phyloP scores from a whole-genome alignment of 1,140 invertebrate species.

The Laodelphax striatellus region DNA sequence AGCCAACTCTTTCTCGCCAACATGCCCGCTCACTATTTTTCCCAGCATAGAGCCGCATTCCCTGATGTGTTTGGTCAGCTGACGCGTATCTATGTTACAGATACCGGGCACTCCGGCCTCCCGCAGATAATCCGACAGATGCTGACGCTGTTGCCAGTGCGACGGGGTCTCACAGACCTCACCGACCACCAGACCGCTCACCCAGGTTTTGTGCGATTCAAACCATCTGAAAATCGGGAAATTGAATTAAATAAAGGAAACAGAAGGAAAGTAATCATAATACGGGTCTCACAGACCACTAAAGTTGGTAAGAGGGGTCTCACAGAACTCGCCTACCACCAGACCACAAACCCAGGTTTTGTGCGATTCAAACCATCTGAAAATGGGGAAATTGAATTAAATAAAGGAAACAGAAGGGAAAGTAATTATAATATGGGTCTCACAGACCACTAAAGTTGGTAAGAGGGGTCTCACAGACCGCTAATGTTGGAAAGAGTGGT shows the following conservation, averaged over 20 bases:
- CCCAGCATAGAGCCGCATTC: slow-evolving; percentile 72
- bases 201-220: slow-evolving; percentile 87
- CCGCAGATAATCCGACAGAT: slow-evolving; percentile 73
- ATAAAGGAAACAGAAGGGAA: neutral
- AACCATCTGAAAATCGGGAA: slow-evolving; percentile 53
- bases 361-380: slow-evolving; percentile 81
- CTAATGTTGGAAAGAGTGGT: too few species aligned
- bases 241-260: too few species aligned
- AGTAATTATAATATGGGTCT: too few species aligned
- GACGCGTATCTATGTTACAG: slow-evolving; percentile 79
- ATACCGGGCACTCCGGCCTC: slow-evolving; percentile 75
- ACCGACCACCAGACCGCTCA: slow-evolving; percentile 82
- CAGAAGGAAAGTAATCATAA: neutral
- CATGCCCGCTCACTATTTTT: slow-evolving; percentile 49
- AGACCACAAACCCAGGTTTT: slow-evolving; percentile 87
- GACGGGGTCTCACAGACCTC: slow-evolving; percentile 77
- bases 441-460: too few species aligned
- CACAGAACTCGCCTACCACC: slow-evolving; percentile 82
- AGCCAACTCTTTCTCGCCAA: slow-evolving; percentile 34
- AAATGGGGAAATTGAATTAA: slow-evolving; percentile 17
- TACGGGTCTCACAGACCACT: too few species aligned
- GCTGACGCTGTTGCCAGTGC: slow-evolving; percentile 74
- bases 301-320: too few species aligned
- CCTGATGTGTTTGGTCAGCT: slow-evolving; percentile 77
- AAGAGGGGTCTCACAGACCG: too few species aligned